Base-by-base conservation (phyloP, 2,113 vertebrate species). In the Gallinago media region DNA sequence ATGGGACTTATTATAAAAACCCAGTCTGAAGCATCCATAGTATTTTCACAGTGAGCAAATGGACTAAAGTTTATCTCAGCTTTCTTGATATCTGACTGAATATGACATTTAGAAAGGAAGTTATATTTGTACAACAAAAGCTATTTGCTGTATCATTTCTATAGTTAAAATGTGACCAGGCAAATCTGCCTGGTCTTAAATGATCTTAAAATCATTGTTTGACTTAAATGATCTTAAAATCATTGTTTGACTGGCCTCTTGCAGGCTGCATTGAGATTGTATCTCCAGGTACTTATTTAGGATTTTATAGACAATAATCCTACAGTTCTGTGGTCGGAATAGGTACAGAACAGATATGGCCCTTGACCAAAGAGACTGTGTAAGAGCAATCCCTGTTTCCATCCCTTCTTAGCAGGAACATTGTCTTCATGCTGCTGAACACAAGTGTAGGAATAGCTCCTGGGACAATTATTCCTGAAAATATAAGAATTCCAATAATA, bases 311-410 rank as follows among this genome's bases (percentile, higher is more conserved):
- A 52, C 20, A 1, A 3, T 16, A 20, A 32, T 42, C 22, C 8
- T 72, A 19, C 3, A 8, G 5, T 61, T 58, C 18, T 52, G 23
- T 9, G 36, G 12, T 29, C 19, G 17, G 6, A 40, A 17, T 2
- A 68, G 44, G 17, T 20, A 54, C 5, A 32, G 18, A 78, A n/a
- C 19, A 62, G 12, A 16, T 15, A 42, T 0, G 2, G 6, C 9
- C 16, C 20, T 61, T 56, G 16, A 4, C 21, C 34, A 61, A 7
- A 3, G 13, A 25, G 5, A 58, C 4, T 0, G 0, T 38, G 5
- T 21, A 42, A 26, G 6, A 34, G 3, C 14, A 77, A 29, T 49
- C 55, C 3, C 7, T 26, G 3, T 21, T 71, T 81, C 26, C 8
- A 19, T 29, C 15, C 8, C 6, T 32, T 63, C 25, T 40, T 55